These are phyloP conservation scores for Anableps anableps DNA, from an alignment of 2,797 vertebrate genomes.

Conservation along the genomic window DNA sequence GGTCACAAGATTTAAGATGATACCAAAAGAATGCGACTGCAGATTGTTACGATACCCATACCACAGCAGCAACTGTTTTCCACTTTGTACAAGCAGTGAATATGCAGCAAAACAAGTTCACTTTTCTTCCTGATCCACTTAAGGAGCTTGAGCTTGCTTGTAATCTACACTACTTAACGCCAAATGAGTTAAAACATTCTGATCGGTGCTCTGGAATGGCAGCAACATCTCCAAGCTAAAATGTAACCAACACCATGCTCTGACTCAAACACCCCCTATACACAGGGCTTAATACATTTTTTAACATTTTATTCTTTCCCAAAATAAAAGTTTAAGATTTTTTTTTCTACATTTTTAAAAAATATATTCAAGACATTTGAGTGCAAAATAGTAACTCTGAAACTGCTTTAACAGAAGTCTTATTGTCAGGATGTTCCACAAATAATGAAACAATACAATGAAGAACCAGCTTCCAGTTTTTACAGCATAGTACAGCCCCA, in stretches of 20 bases:
- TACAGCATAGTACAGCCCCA: too few relatives aligned
- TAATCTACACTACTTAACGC: neutral
- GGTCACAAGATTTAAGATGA: slow-evolving; percentile 54
- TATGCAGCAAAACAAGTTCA: neutral
- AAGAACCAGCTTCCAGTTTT: neutral
- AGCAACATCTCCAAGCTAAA: neutral
- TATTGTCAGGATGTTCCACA: neutral
- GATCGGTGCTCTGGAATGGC: neutral
- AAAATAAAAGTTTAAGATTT: neutral
- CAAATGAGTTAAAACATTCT: neutral
- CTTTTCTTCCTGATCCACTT: neutral
- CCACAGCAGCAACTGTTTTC: neutral
- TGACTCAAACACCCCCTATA: neutral
- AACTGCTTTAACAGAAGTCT: neutral
- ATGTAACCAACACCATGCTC: neutral
- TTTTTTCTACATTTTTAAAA: neutral
- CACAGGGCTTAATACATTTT: neutral
- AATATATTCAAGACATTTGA: neutral
- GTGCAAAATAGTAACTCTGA: neutral
- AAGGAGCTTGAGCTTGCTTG: too few relatives aligned
- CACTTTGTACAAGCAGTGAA: neutral
- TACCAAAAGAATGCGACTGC: slow-evolving; percentile 32
- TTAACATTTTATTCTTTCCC: neutral
- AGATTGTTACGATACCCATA: slow-evolving; percentile 13
- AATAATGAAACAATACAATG: neutral